phyloP scores from a whole-genome alignment of 2,113 vertebrate genomes.

The Poecile atricapillus region DNA sequence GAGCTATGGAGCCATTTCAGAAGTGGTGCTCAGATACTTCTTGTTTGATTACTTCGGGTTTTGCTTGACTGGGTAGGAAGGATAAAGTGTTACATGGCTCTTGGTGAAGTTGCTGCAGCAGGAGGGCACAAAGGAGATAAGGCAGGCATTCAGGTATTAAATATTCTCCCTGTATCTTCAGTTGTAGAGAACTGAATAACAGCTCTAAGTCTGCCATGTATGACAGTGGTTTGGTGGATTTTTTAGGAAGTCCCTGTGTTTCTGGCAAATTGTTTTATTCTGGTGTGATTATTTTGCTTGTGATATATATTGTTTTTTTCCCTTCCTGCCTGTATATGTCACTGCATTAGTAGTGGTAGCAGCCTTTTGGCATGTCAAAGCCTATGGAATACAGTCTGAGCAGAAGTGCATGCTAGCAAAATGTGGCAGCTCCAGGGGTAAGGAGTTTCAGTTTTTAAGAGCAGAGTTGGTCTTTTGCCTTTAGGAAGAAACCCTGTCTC shows the following conservation, averaged over 20 bases:
- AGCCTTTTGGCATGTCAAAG: not conserved
- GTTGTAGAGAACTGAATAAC: not conserved
- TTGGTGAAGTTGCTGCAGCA: not conserved
- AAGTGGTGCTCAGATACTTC: not conserved
- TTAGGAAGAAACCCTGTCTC: not conserved
- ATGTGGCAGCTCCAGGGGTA: not conserved
- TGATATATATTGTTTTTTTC: not conserved
- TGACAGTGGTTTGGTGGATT: not conserved
- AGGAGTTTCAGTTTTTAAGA: constrained; percentile 11
- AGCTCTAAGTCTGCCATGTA: not conserved
- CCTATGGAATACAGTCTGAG: not conserved
- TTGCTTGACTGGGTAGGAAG: not conserved
- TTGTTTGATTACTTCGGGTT: not conserved
- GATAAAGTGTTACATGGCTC: not conserved
- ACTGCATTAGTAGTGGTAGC: not conserved
- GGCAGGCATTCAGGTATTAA: not conserved
- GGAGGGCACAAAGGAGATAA: not conserved
- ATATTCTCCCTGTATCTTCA: not conserved
- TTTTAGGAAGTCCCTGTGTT: not conserved
- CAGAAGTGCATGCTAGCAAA: not conserved
- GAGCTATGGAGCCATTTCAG: not conserved
- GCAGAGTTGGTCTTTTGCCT: not conserved
- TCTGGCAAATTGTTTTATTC: not conserved
- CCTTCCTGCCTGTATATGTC: not conserved
- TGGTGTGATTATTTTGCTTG: fast-evolving